Evolutionary conservation across 2,113 vertebrate species (phyloP), one percentile per base, ranked within the genome.

Genomic region (Rattus rattus): DNA sequence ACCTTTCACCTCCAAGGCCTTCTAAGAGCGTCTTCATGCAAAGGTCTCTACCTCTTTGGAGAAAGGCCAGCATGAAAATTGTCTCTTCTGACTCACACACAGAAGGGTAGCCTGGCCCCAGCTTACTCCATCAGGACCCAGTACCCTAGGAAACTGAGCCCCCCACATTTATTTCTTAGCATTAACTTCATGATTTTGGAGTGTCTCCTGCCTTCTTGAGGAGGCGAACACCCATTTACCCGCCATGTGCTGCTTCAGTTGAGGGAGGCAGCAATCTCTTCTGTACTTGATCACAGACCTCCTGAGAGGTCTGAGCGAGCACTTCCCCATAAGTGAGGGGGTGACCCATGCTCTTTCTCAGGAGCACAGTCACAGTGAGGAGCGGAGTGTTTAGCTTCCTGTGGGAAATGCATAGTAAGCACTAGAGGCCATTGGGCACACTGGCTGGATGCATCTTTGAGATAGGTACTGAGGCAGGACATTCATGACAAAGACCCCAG

Each of bases 191-290:
- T 0, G 52, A 67, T 67, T 92, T 67, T 10, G 17, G 52, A 79
- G 30, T 22, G 28, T 84, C 47, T 75, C 16, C 36, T 49, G 2
- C 6, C 33, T 75, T 75, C 20, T 47, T 61, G 22, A 63, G 52
- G 54, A 24, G 88, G 36, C 4, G 36, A 70, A 75, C 69, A 26
- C 8, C 1, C 1, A 30, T 33, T 14, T 91, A 26, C 5, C 3
- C 39, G 11, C 2, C 12, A 63, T 73, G 16, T 20, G 20, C 0
- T 19, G 13, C 28, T 16, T 85, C 0, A 0, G 28, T 67, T 61
- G 22, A 39, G 9, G 52, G 56, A 76, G 52, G 17, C 59, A n/a
- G n/a, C 1, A 12, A 36, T 91, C 47, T 63, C 19, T 30, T 43
- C 7, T 14, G 0, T 39, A 67, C 22, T 79, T 19, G 65, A 47